Conservation (phyloP, 2,797 vertebrate species). For the Epinephelus awoara region DNA sequence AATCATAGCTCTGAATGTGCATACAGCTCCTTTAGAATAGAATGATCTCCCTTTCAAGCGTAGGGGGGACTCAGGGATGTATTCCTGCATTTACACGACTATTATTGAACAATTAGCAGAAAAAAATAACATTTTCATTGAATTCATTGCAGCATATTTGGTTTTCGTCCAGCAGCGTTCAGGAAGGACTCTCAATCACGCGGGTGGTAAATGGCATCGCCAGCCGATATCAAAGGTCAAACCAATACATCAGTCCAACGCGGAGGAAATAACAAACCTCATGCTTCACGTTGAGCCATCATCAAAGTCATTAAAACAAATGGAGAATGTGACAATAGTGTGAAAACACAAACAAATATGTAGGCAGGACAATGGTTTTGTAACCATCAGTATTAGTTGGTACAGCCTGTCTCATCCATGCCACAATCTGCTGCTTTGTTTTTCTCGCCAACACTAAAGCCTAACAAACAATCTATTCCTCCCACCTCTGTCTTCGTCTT, state of each 20-base stretch:
- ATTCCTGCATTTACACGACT: conserved; percentile 2
- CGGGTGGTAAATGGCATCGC: conserved; percentile 63
- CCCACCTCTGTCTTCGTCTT: conserved; percentile 32
- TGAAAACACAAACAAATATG: conserved; percentile 55
- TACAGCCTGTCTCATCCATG: conserved; percentile 21
- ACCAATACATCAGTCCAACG: conserved; percentile 68
- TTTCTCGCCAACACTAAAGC: conserved; percentile 26
- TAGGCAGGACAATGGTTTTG: conserved; percentile 33
- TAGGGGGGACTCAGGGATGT: not conserved
- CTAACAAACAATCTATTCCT: conserved; percentile 39
- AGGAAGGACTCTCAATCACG: conserved; percentile 61
- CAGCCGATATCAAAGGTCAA: conserved; percentile 71
- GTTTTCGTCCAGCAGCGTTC: conserved; percentile 44
- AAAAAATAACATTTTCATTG: conserved; percentile 27
- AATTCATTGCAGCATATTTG: conserved; percentile 30
- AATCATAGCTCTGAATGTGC: no score
- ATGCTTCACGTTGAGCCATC: conserved; percentile 53
- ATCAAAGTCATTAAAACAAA: conserved; percentile 55
- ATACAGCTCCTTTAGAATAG: not conserved
- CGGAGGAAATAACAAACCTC: conserved; percentile 66
- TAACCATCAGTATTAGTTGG: conserved; percentile 28
- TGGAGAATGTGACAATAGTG: conserved; percentile 50
- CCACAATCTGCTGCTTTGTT: conserved; percentile 47
- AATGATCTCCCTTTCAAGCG: not conserved
- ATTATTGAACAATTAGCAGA: not conserved